phyloP scores from a whole-genome alignment of 2,113 vertebrate species.

The Perca fluviatilis region DNA sequence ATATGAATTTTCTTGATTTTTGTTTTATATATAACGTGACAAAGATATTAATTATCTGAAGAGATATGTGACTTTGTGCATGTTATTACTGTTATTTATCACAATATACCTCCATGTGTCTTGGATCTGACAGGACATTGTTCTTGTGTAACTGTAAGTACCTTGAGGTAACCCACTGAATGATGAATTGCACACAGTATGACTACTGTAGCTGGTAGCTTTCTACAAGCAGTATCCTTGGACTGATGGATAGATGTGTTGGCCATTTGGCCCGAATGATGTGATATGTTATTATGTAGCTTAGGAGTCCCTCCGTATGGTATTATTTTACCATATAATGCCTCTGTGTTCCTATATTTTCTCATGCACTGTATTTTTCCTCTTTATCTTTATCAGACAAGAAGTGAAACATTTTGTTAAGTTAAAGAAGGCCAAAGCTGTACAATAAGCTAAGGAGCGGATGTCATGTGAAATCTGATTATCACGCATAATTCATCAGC shows the following conservation, averaged over 20 bases:
- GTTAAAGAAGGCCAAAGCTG: conserved; percentile 50
- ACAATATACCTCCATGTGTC: conserved; percentile 73
- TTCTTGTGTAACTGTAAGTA: conserved; percentile 54
- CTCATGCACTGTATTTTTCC: conserved; percentile 25
- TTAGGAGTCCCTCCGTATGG: conserved; percentile 18
- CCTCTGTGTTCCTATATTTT: conserved; percentile 42
- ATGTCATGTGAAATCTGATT: conserved; percentile 50
- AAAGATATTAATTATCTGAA: conserved; percentile 41
- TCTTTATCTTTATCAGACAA: conserved; percentile 12
- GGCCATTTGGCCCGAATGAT: conserved; percentile 15
- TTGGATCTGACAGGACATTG: conserved; percentile 48
- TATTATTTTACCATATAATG: conserved; percentile 35
- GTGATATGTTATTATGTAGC: conserved; percentile 20
- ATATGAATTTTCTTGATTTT: conserved; percentile 13
- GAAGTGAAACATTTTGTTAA: conserved; percentile 13
- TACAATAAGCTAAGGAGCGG: conserved; percentile 30
- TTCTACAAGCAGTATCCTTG: conserved; percentile 12
- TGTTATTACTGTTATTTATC: conserved; percentile 73
- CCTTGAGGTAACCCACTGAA: conserved; percentile 40
- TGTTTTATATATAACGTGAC: conserved; percentile 32
- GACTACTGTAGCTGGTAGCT: conserved; percentile 47
- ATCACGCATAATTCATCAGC: conserved; percentile 40
- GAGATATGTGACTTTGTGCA: conserved; percentile 65
- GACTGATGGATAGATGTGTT: conserved; percentile 26
- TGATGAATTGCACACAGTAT: conserved; percentile 62